Evolutionary conservation across 2,113 vertebrate species (phyloP).

Genomic region (Macrotis lagotis): DNA sequence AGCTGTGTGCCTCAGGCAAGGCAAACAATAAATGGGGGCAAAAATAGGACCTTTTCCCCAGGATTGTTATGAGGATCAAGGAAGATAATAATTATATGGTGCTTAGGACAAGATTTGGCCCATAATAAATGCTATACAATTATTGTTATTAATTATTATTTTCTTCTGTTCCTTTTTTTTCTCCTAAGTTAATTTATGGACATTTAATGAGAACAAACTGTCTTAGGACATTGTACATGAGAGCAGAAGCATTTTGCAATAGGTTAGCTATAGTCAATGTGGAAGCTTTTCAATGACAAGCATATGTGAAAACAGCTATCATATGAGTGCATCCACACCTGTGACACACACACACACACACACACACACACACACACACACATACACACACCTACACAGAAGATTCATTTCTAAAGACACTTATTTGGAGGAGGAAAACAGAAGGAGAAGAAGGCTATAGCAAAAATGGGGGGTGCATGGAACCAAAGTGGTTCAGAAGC

Average conservation of each 20-base stretch:
- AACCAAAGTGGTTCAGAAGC: background rate
- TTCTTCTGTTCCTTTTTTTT: background rate
- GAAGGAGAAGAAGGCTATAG: background rate
- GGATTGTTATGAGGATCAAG: background rate
- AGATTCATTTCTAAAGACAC: background rate
- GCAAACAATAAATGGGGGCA: background rate
- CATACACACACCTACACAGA: background rate
- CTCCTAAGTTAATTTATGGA: background rate
- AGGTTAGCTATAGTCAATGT: background rate
- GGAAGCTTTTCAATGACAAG: background rate
- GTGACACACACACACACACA: background rate
- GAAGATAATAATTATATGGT: background rate
- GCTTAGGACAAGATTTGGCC: background rate
- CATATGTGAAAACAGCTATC: background rate
- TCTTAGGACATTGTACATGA: background rate
- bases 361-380: too few relatives aligned
- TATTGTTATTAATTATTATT: background rate
- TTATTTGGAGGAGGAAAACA: background rate
- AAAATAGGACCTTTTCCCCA: background rate
- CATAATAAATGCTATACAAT: background rate
- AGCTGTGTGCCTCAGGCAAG: background rate
- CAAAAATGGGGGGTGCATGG: background rate
- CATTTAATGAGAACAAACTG: background rate
- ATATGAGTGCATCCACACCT: background rate
- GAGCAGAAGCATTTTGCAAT: background rate